These are phyloP conservation scores for Pentamera pediparva DNA, from an alignment of 53 echinoderm and acorn worm species.

Conservation along the genomic window DNA sequence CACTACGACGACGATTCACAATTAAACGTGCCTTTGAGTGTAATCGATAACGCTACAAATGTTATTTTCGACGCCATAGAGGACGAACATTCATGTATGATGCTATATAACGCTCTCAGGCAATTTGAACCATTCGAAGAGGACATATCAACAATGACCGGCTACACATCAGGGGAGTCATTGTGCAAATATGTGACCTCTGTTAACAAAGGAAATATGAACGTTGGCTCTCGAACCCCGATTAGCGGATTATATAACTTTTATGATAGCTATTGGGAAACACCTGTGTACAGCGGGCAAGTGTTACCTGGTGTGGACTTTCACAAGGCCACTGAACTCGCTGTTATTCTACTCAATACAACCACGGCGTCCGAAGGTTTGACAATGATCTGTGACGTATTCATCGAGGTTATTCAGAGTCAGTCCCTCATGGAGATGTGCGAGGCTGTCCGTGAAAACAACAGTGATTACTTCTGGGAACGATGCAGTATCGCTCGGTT, in stretches of 20 bases:
- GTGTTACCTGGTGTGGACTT: slow-evolving; percentile 11
- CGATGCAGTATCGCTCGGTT: neutral
- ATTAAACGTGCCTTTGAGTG: no score
- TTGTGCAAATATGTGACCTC: neutral
- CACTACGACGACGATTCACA: no score
- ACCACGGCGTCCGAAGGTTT: neutral
- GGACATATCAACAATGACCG: no score
- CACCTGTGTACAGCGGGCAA: neutral
- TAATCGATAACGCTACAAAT: neutral
- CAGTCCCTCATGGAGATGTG: neutral
- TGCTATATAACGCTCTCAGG: neutral
- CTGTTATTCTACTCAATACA: neutral
- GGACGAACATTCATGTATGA: neutral
- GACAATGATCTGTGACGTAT: slow-evolving; percentile 5
- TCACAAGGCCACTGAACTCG: neutral
- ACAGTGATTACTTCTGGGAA: neutral
- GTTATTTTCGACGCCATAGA: slow-evolving; percentile 4
- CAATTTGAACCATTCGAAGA: no score
- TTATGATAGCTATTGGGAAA: neutral
- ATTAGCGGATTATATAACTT: no score
- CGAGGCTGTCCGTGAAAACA: neutral
- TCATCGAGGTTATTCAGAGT: neutral
- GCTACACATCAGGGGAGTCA: no score
- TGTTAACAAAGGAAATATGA: neutral
- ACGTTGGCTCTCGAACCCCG: no score